Evolutionary conservation across 2,888 invertebrate species (phyloP), one percentile per base, ranked within the genome.

Genomic region (Mycalesis mineus): DNA sequence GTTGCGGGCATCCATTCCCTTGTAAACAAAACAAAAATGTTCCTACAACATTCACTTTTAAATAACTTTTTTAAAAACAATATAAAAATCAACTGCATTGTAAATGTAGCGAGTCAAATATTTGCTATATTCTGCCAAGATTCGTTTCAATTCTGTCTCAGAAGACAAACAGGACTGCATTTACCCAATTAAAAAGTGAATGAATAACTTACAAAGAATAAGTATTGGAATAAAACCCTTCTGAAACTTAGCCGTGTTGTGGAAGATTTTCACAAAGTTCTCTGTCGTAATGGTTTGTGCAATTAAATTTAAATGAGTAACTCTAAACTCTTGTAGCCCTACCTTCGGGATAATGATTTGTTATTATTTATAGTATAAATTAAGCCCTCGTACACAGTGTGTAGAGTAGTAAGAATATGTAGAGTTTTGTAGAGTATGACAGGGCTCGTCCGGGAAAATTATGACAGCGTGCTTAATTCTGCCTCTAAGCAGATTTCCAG

Each of bases 281-380:
- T 11, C 47, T 45, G 28, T 31, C 9, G 47, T 47, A 47, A 47
- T 47, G 47, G 47, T 47, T 33, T 33, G 13, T 47, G 47, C 33
- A 47, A 47, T 47, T 47, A 33, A 45, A 33, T 47, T 47, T 47
- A 47, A 47, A 47, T 47, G 47, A 33, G 33, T 47, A 47, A 47
- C 33, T 47, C 11, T 33, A 47, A 47, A 33, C 31, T 47, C 15
- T 31, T 31, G 14, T n/a, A 33, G 11, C 29, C 8, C 4, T 11
- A 11, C 14, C 11, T 47, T 47, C 31, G 11, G 8, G 29, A 9
- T 1, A 22, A 22, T 22, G 22, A 22, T 22, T 22, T 22, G 5
- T 22, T 22, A 22, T 22, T 22, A 22, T 5, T n/a, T 5, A 5
- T 22, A 22, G 22, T 22, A 22, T 22, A 22, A 22, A 22, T 22